These are phyloP conservation scores for Pocillopora grandis DNA, from an alignment of 92 coral and sea anemone genomes.

Conservation along the genomic window DNA sequence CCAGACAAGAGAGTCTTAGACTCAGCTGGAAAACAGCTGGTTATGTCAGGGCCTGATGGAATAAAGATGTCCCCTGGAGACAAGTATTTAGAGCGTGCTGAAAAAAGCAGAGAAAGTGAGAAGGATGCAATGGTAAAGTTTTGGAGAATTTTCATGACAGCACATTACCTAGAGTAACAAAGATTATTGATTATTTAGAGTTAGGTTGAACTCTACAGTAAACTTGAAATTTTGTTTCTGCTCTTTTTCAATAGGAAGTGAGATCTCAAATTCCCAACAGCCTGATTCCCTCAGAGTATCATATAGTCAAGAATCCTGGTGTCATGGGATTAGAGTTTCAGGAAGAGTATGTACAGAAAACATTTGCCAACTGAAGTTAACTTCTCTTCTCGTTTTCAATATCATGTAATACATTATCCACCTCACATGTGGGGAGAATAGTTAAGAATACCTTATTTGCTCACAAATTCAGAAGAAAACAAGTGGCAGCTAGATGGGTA, in stretches of 20 bases:
- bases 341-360: slow-evolving; percentile 77
- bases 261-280: slow-evolving; percentile 77
- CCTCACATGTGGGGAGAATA: too few species aligned
- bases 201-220: background rate
- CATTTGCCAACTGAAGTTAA: background rate
- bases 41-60: slow-evolving; percentile 25
- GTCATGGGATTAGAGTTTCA: slow-evolving; percentile 94
- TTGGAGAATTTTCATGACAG: too few species aligned
- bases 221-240: background rate
- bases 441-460: too few species aligned
- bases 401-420: background rate
- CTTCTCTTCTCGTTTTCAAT: background rate
- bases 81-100: slow-evolving; percentile 25
- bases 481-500: too few species aligned
- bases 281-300: slow-evolving; percentile 91
- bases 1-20: slow-evolving; percentile 41
- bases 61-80: slow-evolving; percentile 39
- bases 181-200: too few species aligned
- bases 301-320: slow-evolving; percentile 95
- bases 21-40: slow-evolving; percentile 33
- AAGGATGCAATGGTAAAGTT: slow-evolving; percentile 15
- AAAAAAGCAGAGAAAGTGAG: slow-evolving; percentile 21
- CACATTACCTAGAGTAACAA: too few species aligned
- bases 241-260: slow-evolving; percentile 46
- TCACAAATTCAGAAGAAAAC: too few species aligned